Conservation (phyloP, 2,113 vertebrate species). For the Nannospalax galili region DNA sequence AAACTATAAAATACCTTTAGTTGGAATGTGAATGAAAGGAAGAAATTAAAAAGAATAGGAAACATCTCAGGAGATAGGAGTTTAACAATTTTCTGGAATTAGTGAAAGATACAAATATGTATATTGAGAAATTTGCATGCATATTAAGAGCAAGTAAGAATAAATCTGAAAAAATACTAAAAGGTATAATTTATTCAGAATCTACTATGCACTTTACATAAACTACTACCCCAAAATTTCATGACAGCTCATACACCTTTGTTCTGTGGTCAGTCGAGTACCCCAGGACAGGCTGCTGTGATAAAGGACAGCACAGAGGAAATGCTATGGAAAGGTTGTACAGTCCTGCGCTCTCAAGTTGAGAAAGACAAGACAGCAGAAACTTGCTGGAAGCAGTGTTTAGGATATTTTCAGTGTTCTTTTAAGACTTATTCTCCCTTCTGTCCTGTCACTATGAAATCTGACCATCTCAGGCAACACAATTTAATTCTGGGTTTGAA, state of each 20-base stretch:
- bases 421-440: conserved; percentile 30
- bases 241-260: neutral
- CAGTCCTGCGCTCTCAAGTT: neutral
- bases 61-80: neutral
- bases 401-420: neutral
- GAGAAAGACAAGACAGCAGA: neutral
- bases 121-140: neutral
- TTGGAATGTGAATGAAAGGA: neutral
- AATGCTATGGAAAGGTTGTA: neutral
- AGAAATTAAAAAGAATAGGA: neutral
- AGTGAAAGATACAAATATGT: neutral
- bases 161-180: neutral
- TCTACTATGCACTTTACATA: neutral
- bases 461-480: neutral
- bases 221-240: neutral
- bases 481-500: conserved; percentile 56
- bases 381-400: neutral
- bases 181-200: neutral
- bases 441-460: conserved; percentile 22
- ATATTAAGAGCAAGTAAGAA: neutral
- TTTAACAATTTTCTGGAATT: neutral
- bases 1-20: neutral
- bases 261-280: neutral
- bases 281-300: fast-evolving
- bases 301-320: neutral